These are phyloP conservation scores for Protosalanx chinensis DNA, from an alignment of 2,797 vertebrate species.

Conservation along the genomic window DNA sequence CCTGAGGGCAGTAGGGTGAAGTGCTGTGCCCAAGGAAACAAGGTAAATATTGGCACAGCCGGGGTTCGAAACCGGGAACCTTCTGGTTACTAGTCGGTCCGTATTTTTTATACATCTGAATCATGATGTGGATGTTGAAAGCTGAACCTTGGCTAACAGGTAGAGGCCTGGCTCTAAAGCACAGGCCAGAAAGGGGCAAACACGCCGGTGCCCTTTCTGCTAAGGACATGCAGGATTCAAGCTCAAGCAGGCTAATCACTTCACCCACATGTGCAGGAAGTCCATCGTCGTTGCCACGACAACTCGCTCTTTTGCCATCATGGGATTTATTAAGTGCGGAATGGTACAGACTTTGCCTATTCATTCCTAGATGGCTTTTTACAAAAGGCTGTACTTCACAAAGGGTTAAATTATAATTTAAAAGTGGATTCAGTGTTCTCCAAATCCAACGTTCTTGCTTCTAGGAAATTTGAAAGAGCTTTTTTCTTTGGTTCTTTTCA, in stretches of 20 bases:
- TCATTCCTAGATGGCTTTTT: neutral
- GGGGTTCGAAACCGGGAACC: too few relatives aligned
- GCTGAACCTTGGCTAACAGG: too few relatives aligned
- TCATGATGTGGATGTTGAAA: too few relatives aligned
- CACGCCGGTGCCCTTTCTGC: too few relatives aligned
- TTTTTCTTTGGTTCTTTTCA: constrained; percentile 26
- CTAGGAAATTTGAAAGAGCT: constrained; percentile 31
- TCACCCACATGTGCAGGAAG: neutral
- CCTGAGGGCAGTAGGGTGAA: too few relatives aligned
- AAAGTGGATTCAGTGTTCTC: neutral
- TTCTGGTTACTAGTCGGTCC: too few relatives aligned
- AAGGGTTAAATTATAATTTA: neutral
- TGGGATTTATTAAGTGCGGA: too few relatives aligned
- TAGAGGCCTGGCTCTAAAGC: too few relatives aligned
- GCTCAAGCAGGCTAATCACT: neutral
- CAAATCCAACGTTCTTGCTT: constrained; percentile 13
- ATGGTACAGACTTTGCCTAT: neutral
- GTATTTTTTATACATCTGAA: too few relatives aligned
- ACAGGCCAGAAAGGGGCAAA: too few relatives aligned
- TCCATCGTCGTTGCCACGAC: constrained; percentile 13
- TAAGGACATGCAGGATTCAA: neutral
- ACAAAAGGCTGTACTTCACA: neutral
- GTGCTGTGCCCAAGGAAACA: too few relatives aligned
- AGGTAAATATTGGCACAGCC: too few relatives aligned
- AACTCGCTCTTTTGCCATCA: neutral